These are phyloP conservation scores for Hypomecis punctinalis DNA, from an alignment of 2,888 invertebrate genomes.

Conservation along the genomic window DNA sequence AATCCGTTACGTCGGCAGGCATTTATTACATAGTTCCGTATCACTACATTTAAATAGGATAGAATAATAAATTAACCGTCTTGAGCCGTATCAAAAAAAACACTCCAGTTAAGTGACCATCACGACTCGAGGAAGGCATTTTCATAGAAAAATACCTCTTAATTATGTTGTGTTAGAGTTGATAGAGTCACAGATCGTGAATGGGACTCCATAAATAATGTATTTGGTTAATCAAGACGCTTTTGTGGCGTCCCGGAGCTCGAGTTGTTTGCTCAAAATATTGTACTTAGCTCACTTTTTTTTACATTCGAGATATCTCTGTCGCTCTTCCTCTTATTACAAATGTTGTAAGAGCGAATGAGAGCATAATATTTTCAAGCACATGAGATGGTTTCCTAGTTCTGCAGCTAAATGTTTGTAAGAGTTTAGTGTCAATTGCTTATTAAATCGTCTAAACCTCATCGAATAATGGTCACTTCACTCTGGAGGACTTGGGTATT, in stretches of 20 bases:
- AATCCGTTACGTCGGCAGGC: neutral
- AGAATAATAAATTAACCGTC: slow-evolving; percentile 15
- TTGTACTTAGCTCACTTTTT: slow-evolving; percentile 24
- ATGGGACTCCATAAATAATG: neutral
- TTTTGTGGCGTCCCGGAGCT: slow-evolving; percentile 51
- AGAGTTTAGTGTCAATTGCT: slow-evolving; percentile 23
- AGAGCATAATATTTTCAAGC: no score
- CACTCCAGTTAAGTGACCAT: slow-evolving; percentile 19
- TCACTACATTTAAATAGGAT: neutral
- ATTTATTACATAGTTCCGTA: neutral
- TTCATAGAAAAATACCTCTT: slow-evolving; percentile 39
- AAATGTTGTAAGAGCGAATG: no score
- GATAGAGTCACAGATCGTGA: slow-evolving; percentile 10
- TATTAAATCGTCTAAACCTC: slow-evolving; percentile 16
- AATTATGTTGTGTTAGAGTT: slow-evolving; percentile 37
- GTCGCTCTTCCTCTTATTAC: no score
- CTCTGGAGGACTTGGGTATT: neutral
- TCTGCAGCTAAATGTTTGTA: slow-evolving; percentile 10
- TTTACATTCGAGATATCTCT: no score
- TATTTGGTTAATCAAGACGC: slow-evolving; percentile 66
- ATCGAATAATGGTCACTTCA: neutral
- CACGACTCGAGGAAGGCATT: slow-evolving; percentile 15
- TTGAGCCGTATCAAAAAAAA: slow-evolving; percentile 7
- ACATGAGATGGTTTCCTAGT: neutral
- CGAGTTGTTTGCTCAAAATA: slow-evolving; percentile 48